phyloP scores from a whole-genome alignment of 1,140 invertebrate species.

The Heliconius eleuchia region DNA sequence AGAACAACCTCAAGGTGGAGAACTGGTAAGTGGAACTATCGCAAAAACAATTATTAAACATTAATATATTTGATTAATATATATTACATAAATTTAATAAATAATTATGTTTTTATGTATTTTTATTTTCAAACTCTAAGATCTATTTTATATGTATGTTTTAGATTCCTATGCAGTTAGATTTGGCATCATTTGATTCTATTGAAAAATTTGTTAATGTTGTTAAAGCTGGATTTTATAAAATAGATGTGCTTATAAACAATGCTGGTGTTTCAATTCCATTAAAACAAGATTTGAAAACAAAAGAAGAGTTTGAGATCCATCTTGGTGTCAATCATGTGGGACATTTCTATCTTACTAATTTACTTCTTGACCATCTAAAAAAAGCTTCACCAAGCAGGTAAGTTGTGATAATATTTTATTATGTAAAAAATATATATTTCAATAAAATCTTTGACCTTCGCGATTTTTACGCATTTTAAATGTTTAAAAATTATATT shows the following conservation, averaged over 20 bases:
- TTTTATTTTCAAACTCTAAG: too few relatives aligned
- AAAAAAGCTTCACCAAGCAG: conserved; percentile 82
- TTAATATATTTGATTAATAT: too few relatives aligned
- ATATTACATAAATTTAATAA: background rate
- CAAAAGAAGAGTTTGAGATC: conserved; percentile 90
- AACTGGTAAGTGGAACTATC: conserved; percentile 73
- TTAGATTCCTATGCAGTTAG: conserved; percentile 87
- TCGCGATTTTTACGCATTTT: too few relatives aligned
- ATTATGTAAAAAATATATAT: too few relatives aligned
- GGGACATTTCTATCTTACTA: conserved; percentile 92
- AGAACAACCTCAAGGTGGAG: conserved; percentile 79
- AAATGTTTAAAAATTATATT: too few relatives aligned
- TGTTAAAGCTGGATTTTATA: conserved; percentile 81
- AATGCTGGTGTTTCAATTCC: conserved; percentile 93
- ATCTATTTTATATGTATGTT: conserved; percentile 18
- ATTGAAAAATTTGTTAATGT: conserved; percentile 86
- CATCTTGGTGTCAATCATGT: conserved; percentile 90
- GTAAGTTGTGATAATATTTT: conserved; percentile 45
- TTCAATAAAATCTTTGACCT: too few relatives aligned
- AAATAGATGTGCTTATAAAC: conserved; percentile 93
- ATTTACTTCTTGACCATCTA: conserved; percentile 85
- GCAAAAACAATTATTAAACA: too few relatives aligned
- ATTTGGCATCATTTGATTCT: conserved; percentile 87
- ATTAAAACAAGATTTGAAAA: conserved; percentile 76
- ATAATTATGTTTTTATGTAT: background rate